phyloP scores from a whole-genome alignment of 2,113 vertebrate genomes.

The Aspidoscelis tigris region DNA sequence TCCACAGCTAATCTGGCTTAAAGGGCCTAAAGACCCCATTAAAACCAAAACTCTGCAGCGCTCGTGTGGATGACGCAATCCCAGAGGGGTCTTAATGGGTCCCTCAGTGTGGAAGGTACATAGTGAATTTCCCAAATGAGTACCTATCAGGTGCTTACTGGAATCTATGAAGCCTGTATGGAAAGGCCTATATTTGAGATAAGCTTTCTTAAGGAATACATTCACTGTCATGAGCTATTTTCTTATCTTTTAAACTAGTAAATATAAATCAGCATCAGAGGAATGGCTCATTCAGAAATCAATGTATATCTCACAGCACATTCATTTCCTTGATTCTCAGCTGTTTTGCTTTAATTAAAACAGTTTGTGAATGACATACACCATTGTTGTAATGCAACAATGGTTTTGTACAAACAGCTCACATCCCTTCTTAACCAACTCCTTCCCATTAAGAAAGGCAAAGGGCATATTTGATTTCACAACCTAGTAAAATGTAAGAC shows the following conservation, averaged over 20 bases:
- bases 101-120: too few relatives aligned
- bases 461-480: constrained; percentile 58
- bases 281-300: not conserved
- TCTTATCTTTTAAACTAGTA: not conserved
- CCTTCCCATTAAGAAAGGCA: constrained; percentile 55
- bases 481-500: constrained; percentile 64
- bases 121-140: too few relatives aligned
- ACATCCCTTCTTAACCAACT: constrained; percentile 49
- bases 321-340: constrained; percentile 36
- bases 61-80: too few relatives aligned
- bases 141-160: too few relatives aligned
- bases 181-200: not conserved
- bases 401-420: constrained; percentile 54
- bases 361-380: constrained; percentile 27
- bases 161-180: too few relatives aligned
- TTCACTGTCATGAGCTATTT: not conserved
- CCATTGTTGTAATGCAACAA: constrained; percentile 46
- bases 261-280: accelerated
- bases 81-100: too few relatives aligned
- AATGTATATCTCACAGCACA: constrained; percentile 2
- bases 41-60: too few relatives aligned
- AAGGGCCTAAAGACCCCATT: too few relatives aligned
- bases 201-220: not conserved
- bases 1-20: too few relatives aligned
- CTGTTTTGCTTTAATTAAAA: constrained; percentile 38